These are phyloP conservation scores for Pseudomyrmex cubaensis DNA, from an alignment of 1,140 invertebrate species.

Conservation along the genomic window DNA sequence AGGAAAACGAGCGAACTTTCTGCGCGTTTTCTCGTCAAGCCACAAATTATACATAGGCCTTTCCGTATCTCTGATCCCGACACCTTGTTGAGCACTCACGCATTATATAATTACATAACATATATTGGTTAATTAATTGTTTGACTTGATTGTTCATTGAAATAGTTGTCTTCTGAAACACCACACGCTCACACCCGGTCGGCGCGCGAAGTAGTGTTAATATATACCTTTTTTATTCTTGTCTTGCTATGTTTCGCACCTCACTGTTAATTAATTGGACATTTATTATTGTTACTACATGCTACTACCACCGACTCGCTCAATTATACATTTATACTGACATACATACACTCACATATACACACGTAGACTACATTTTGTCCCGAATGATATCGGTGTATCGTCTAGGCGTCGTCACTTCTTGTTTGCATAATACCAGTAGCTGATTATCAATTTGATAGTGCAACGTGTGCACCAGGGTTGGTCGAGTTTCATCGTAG, in stretches of 20 bases:
- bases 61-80: constrained; percentile 50
- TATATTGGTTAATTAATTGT: constrained; percentile 58
- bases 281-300: constrained; percentile 59
- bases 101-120: constrained; percentile 51
- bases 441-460: constrained; percentile 50
- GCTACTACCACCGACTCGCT: constrained; percentile 28
- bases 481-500: constrained; percentile 50
- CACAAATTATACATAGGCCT: constrained; percentile 23
- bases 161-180: constrained; percentile 55
- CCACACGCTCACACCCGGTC: constrained; percentile 63
- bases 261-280: constrained; percentile 68
- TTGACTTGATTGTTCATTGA: constrained; percentile 64
- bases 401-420: constrained; percentile 56
- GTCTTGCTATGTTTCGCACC: constrained; percentile 66
- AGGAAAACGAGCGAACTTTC: neutral
- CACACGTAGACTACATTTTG: constrained; percentile 27
- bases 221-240: constrained; percentile 50
- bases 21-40: neutral
- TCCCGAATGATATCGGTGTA: constrained; percentile 52
- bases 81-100: constrained; percentile 58
- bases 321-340: neutral
- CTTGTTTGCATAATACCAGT: constrained; percentile 57
- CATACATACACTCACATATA: neutral
- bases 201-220: constrained; percentile 63
- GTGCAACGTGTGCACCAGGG: constrained; percentile 37